A percentile compares a stretch with the other conserved stretches of the same genome.
Conservation (phyloP, 2,113 vertebrate species). For the Caracal caracal region DNA sequence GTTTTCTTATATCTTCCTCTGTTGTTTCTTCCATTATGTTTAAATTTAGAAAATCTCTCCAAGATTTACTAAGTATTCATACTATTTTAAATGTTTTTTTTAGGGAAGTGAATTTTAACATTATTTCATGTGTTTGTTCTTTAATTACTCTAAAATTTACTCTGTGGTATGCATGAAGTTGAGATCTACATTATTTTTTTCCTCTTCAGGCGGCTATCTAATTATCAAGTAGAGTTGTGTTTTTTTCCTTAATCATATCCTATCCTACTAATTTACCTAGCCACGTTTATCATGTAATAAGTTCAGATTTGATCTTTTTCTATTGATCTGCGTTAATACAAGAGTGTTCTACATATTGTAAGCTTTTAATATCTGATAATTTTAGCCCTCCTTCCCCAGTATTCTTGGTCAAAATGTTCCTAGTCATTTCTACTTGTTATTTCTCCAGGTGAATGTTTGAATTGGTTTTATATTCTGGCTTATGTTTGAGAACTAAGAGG, state of each 20-base stretch:
- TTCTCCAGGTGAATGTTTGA: neutral
- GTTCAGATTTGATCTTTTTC: neutral
- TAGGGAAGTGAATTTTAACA: neutral
- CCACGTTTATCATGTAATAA: neutral
- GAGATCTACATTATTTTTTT: neutral
- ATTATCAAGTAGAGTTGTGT: neutral
- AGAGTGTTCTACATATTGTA: neutral
- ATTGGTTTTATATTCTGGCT: neutral
- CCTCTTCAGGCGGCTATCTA: neutral
- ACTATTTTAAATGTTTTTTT: neutral
- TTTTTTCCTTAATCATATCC: neutral
- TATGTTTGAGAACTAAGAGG: neutral
- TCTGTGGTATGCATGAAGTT: neutral
- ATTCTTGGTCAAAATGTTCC: neutral
- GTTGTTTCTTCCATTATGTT: neutral
- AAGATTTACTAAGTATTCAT: neutral
- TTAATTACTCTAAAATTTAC: neutral
- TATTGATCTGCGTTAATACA: neutral
- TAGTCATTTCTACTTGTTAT: neutral
- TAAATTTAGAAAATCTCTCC: slow-evolving; percentile 3
- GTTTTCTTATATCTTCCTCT: neutral
- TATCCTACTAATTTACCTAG: neutral
- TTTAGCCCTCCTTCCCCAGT: neutral
- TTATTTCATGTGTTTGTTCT: neutral
- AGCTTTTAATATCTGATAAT: neutral